phyloP scores from a whole-genome alignment of 2,797 vertebrate genomes.

The Lacerta viridis region DNA sequence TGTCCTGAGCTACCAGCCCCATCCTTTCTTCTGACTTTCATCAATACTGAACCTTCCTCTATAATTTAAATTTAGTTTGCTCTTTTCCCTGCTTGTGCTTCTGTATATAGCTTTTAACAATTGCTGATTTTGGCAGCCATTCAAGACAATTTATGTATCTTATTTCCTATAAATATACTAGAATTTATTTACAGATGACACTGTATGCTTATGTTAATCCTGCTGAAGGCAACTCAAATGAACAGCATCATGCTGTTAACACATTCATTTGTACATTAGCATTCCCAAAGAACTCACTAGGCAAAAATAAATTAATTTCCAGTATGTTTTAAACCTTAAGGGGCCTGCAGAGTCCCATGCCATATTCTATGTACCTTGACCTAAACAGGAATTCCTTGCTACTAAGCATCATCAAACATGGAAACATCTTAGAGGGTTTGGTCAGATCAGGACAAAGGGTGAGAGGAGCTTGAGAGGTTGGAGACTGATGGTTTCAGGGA shows the following conservation, averaged over 20 bases:
- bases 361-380: not conserved
- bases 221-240: constrained; percentile 49
- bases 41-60: not conserved
- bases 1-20: not conserved
- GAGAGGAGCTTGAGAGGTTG: no score
- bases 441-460: no score
- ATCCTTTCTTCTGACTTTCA: constrained; percentile 5
- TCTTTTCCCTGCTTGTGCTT: constrained; percentile 28
- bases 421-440: no score
- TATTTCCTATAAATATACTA: constrained; percentile 21
- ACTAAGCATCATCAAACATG: not conserved
- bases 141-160: constrained; percentile 3
- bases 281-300: constrained; percentile 45
- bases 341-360: not conserved
- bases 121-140: not conserved
- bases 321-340: constrained; percentile 54
- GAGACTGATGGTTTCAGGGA: no score
- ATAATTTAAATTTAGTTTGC: constrained; percentile 26
- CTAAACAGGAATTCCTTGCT: not conserved
- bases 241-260: not conserved
- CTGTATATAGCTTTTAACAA: constrained; percentile 1
- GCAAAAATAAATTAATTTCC: constrained; percentile 64
- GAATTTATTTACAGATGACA: constrained; percentile 40
- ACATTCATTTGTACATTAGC: constrained; percentile 44
- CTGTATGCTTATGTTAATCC: constrained; percentile 45